A percentile compares a stretch with the other conserved stretches of the same genome.
These are phyloP conservation scores for Venustaconcha ellipsiformis DNA, from an alignment of 1,140 invertebrate genomes.

Conservation along the genomic window DNA sequence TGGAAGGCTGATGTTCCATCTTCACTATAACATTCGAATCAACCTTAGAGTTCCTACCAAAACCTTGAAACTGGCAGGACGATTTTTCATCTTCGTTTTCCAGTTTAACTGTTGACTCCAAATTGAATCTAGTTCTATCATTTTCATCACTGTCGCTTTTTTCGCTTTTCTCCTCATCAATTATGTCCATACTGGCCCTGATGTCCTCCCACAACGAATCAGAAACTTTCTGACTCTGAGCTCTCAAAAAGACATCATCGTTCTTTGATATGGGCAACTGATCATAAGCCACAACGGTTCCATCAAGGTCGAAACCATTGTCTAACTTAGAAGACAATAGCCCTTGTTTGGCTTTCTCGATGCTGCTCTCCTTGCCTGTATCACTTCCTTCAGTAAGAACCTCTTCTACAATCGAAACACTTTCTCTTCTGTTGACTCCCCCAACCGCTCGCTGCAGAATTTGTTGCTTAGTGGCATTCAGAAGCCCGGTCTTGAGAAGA, in stretches of 20 bases:
- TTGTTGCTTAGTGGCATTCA: constrained; percentile 30
- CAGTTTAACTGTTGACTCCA: constrained; percentile 45
- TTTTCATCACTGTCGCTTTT: constrained; percentile 25
- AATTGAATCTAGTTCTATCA: neutral
- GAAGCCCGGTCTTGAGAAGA: constrained; percentile 29
- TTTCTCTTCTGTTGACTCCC: constrained; percentile 72
- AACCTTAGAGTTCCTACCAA: constrained; percentile 28
- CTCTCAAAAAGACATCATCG: constrained; percentile 6
- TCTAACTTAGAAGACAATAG: constrained; percentile 25
- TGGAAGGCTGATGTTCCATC: constrained; percentile 33
- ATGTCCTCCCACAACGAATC: constrained; percentile 63
- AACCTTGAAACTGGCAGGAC: constrained; percentile 50
- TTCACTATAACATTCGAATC: constrained; percentile 38
- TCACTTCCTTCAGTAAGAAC: constrained; percentile 71
- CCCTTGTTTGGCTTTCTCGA: constrained; percentile 12
- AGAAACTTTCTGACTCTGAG: constrained; percentile 24
- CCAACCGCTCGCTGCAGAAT: constrained; percentile 15
- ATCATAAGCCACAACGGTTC: constrained; percentile 38
- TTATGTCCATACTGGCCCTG: constrained; percentile 57
- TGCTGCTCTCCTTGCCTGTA: neutral
- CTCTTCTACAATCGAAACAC: constrained; percentile 77
- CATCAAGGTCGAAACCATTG: constrained; percentile 53
- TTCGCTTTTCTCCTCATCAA: constrained; percentile 26
- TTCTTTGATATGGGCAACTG: no score
- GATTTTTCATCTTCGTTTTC: constrained; percentile 55